phyloP scores from a whole-genome alignment of 2,888 invertebrate species.

The Diachrysia chrysitis region DNA sequence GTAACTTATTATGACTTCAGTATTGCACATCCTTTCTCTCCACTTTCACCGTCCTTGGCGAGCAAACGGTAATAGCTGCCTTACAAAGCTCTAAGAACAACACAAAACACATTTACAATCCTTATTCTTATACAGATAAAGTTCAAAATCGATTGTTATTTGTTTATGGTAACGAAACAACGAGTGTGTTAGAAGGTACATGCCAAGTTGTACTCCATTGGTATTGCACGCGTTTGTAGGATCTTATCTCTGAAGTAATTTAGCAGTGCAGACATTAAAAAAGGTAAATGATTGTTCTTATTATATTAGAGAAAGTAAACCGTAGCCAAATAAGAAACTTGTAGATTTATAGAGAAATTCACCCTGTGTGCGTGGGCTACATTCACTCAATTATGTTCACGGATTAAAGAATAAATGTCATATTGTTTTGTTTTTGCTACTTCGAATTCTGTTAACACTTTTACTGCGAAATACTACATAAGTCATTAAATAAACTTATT shows the following conservation, averaged over 20 bases:
- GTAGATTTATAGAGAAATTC: conserved; percentile 52
- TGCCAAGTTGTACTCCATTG: conserved; percentile 52
- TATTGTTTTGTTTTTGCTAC: background rate
- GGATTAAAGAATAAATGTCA: background rate
- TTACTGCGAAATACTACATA: background rate
- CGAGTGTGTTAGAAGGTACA: conserved; percentile 43
- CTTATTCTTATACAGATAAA: conserved; percentile 36
- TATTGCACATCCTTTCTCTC: conserved; percentile 81
- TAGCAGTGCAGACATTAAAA: conserved; percentile 34
- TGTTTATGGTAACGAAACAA: conserved; percentile 24
- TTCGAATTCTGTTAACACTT: background rate
- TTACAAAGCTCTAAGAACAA: conserved; percentile 47
- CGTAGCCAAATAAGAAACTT: conserved; percentile 34
- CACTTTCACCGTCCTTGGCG: conserved; percentile 86
- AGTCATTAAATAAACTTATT: too few relatives aligned
- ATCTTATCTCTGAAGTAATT: conserved; percentile 57
- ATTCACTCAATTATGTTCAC: conserved; percentile 24
- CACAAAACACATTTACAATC: conserved; percentile 28
- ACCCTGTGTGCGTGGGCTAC: conserved; percentile 32
- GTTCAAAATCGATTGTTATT: conserved; percentile 44
- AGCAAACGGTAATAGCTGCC: conserved; percentile 66
- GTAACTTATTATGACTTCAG: conserved; percentile 68
- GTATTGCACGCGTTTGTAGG: conserved; percentile 51
- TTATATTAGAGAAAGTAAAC: conserved; percentile 56
- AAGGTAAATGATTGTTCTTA: conserved; percentile 37